Evolutionary conservation across 2,888 invertebrate genomes (phyloP).

Genomic region (Marronus borbonicus): DNA sequence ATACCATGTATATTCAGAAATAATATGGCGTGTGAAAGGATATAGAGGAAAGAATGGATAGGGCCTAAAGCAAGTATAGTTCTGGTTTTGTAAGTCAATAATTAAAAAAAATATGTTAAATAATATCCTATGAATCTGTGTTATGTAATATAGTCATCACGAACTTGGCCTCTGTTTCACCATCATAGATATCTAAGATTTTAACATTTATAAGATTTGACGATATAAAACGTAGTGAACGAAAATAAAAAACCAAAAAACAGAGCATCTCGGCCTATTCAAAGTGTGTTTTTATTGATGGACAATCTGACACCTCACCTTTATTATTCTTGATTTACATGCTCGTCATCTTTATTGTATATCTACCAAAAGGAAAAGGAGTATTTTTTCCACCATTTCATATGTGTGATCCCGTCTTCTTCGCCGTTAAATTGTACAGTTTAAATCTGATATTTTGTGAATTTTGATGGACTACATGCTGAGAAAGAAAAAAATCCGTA

Average conservation of each 20-base stretch:
- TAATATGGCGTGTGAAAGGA: conserved; percentile 41
- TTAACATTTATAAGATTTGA: conserved; percentile 36
- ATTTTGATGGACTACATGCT: conserved; percentile 44
- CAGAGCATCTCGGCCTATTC: conserved; percentile 4
- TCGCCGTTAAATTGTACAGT: conserved; percentile 34
- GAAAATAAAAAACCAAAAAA: neutral
- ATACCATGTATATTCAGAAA: conserved; percentile 30
- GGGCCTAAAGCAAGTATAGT: conserved; percentile 38
- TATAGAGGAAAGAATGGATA: conserved; percentile 20
- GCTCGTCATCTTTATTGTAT: conserved; percentile 22
- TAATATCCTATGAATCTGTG: conserved; percentile 52
- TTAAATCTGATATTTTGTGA: conserved; percentile 41
- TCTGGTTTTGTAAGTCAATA: conserved; percentile 53
- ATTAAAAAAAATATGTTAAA: conserved; percentile 53
- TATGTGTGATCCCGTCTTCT: conserved; percentile 5
- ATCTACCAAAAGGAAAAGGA: neutral
- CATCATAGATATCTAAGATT: conserved; percentile 30
- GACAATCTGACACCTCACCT: conserved; percentile 37
- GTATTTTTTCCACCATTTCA: conserved; percentile 24
- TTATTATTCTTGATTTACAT: conserved; percentile 42
- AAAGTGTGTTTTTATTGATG: conserved; percentile 35
- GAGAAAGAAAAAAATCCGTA: conserved; percentile 13
- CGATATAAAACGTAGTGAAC: neutral
- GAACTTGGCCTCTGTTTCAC: conserved; percentile 53
- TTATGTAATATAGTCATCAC: conserved; percentile 53